Evolutionary conservation across 2,888 invertebrate species (phyloP).

Genomic region (Linyphia triangularis): DNA sequence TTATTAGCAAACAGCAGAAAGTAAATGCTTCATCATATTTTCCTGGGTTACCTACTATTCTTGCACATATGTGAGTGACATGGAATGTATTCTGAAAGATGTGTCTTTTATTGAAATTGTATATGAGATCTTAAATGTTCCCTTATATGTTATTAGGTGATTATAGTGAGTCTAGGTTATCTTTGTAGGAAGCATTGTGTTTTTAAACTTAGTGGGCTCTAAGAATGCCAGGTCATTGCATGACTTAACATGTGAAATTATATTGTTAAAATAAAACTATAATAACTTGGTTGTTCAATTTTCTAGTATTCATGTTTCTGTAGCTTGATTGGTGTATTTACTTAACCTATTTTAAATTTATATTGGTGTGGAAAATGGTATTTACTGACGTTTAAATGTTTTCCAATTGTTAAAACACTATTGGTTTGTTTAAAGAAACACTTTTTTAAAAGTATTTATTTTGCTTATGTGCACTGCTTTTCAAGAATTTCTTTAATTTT

Average conservation of each 20-base stretch:
- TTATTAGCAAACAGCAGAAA: constrained; percentile 2
- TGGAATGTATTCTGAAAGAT: constrained; percentile 12
- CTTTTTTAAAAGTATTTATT: constrained; percentile 70
- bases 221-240: constrained; percentile 37
- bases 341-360: constrained; percentile 44
- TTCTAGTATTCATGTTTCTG: constrained; percentile 55
- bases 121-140: constrained; percentile 37
- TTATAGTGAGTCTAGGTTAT: constrained; percentile 31
- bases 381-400: constrained; percentile 65
- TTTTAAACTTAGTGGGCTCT: constrained; percentile 35
- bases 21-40: background rate
- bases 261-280: constrained; percentile 37
- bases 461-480: constrained; percentile 73
- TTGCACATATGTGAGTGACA: constrained; percentile 1
- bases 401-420: constrained; percentile 32
- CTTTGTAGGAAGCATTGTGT: constrained; percentile 25
- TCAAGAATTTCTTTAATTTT: constrained; percentile 65
- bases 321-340: constrained; percentile 51
- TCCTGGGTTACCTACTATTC: background rate
- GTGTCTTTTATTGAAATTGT: constrained; percentile 17
- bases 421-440: constrained; percentile 40
- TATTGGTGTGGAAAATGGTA: constrained; percentile 55
- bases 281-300: constrained; percentile 53
- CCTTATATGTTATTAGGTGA: constrained; percentile 44
- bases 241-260: constrained; percentile 37